Evolutionary conservation across 2,797 vertebrate genomes (phyloP).

Genomic region (Hephaestus fuliginosus): DNA sequence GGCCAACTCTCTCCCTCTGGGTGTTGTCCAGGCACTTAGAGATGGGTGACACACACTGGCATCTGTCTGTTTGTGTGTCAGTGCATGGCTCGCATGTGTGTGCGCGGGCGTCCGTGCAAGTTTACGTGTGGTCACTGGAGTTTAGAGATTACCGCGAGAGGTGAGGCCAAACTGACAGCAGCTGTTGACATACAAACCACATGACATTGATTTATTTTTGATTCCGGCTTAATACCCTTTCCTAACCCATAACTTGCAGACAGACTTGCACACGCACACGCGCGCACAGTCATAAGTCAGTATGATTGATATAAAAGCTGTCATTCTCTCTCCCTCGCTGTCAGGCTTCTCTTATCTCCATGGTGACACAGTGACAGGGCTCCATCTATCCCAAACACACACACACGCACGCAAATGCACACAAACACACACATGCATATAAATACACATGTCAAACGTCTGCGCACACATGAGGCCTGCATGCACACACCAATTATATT

Average conservation of each 20-base stretch:
- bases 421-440: neutral
- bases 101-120: conserved; percentile 24
- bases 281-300: conserved; percentile 70
- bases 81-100: conserved; percentile 17
- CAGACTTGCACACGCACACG: conserved; percentile 34
- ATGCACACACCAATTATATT: conserved; percentile 33
- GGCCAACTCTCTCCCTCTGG: conserved; percentile 69
- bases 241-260: conserved; percentile 62
- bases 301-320: conserved; percentile 84
- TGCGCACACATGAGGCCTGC: conserved; percentile 2
- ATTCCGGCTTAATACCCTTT: conserved; percentile 73
- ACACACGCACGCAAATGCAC: neutral
- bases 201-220: conserved; percentile 83
- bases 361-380: conserved; percentile 80
- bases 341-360: conserved; percentile 82
- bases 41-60: conserved; percentile 74
- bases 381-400: conserved; percentile 69
- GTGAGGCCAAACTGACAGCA: conserved; percentile 78
- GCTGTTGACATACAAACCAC: conserved; percentile 77
- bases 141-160: conserved; percentile 78
- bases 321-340: conserved; percentile 76
- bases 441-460: conserved; percentile 20
- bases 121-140: conserved; percentile 71
- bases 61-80: conserved; percentile 71
- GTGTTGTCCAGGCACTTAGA: conserved; percentile 73